A percentile compares a stretch with the other conserved stretches of the same genome.
Evolutionary conservation across 64 coral and sea anemone species (phyloP).

Genomic region (Astreopora myriophthalma): DNA sequence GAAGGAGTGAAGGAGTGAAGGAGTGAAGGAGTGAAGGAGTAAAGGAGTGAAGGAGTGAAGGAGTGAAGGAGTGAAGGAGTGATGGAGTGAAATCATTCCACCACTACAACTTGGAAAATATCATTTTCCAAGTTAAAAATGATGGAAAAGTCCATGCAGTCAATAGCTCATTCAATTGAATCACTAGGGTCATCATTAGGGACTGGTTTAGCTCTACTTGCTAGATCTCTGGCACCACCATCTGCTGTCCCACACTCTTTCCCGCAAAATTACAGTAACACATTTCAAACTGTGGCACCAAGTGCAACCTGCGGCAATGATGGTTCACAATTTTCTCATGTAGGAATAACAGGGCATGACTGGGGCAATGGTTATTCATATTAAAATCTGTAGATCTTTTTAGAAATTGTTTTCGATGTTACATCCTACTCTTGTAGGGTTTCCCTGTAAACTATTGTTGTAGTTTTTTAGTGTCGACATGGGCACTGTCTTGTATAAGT

Average conservation of each 20-base stretch:
- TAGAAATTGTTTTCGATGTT: background rate
- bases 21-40: too few relatives aligned
- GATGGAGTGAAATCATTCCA: too few relatives aligned
- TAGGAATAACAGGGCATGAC: background rate
- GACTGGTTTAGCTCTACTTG: conserved; percentile 51
- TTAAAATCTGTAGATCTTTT: background rate
- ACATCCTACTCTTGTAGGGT: background rate
- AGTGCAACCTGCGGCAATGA: background rate
- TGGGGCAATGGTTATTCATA: background rate
- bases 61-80: too few relatives aligned
- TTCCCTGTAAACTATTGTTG: background rate
- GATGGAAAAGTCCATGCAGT: conserved; percentile 60
- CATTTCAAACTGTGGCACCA: conserved; percentile 25
- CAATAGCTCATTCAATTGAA: conserved; percentile 55
- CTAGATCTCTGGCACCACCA: conserved; percentile 45
- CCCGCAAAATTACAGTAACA: conserved; percentile 26
- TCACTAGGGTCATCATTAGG: conserved; percentile 64
- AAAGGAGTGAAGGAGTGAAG: too few relatives aligned
- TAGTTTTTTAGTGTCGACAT: background rate
- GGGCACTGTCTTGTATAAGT: background rate
- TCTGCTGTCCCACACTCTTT: conserved; percentile 33
- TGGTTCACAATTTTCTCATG: background rate
- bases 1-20: too few relatives aligned
- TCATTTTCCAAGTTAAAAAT: too few relatives aligned
- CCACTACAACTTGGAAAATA: too few relatives aligned